Conservation (phyloP, 92 coral and sea anemone genomes). For the Epizoanthus ramosus region DNA sequence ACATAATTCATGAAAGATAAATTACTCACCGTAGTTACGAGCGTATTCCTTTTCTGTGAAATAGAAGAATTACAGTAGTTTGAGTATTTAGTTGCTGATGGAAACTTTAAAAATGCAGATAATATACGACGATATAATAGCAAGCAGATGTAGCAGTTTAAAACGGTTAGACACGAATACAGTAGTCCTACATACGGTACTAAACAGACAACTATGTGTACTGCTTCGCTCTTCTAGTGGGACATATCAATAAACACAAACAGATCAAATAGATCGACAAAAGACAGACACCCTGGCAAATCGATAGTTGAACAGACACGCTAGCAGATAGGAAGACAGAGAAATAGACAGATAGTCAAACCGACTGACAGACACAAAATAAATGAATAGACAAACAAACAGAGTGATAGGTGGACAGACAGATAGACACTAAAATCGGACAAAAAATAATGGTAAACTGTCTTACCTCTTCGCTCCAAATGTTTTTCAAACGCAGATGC, state of each 20-base stretch:
- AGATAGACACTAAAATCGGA: too few relatives aligned
- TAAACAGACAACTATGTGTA: too few relatives aligned
- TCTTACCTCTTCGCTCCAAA: conserved; percentile 13
- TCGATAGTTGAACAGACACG: not conserved
- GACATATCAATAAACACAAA: too few relatives aligned
- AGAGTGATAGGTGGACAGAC: not conserved
- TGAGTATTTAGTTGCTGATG: too few relatives aligned
- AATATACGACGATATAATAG: too few relatives aligned
- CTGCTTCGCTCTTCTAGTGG: not conserved
- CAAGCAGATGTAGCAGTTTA: too few relatives aligned
- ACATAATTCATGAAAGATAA: not conserved
- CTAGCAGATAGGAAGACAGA: too few relatives aligned
- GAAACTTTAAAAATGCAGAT: too few relatives aligned
- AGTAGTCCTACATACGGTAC: not conserved
- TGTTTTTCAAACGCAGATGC: conserved; percentile 22
- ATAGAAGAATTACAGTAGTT: not conserved
- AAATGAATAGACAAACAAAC: not conserved
- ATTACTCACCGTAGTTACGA: conserved; percentile 9
- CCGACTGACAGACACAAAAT: too few relatives aligned
- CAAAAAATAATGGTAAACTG: not conserved
- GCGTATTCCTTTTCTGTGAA: conserved; percentile 32
- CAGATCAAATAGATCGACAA: too few relatives aligned
- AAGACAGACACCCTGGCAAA: not conserved
- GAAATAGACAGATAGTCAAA: too few relatives aligned
- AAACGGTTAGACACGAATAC: too few relatives aligned